Evolutionary conservation across 2,797 vertebrate species (phyloP).

Genomic region (Natrix natrix): DNA sequence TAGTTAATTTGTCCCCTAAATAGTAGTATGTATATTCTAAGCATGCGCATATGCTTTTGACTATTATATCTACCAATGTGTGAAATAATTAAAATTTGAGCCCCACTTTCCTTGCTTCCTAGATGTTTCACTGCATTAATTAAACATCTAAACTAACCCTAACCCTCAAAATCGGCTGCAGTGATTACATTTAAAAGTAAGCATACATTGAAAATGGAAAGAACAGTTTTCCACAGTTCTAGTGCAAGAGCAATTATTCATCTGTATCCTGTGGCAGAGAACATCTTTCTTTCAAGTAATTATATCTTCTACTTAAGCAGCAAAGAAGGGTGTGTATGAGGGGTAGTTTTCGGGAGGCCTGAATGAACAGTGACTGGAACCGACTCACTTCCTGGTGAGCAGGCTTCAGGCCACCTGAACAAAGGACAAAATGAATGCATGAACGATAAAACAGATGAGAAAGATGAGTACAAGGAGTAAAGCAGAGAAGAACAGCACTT

Average conservation of each 20-base stretch:
- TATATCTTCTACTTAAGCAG: conserved; percentile 30
- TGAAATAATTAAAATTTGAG: neutral
- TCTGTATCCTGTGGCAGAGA: neutral
- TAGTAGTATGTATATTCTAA: neutral
- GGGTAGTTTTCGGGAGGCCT: conserved; percentile 21
- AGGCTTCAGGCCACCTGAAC: conserved; percentile 16
- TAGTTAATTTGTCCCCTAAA: neutral
- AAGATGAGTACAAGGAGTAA: conserved; percentile 1
- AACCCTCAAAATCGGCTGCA: neutral
- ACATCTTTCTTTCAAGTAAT: conserved; percentile 24
- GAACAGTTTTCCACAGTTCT: neutral
- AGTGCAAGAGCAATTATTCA: conserved; percentile 22
- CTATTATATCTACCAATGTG: neutral
- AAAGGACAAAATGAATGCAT: conserved; percentile 28
- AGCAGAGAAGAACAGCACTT: neutral
- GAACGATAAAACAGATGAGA: conserved; percentile 6
- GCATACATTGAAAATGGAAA: neutral
- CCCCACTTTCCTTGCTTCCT: neutral
- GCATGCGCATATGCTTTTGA: neutral
- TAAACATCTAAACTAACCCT: neutral
- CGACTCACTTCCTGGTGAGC: conserved; percentile 19
- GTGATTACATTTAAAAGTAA: neutral
- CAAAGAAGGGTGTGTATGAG: conserved; percentile 5
- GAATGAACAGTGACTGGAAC: conserved; percentile 21
- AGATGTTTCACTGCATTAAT: neutral